These are phyloP conservation scores for Apostichopus parvimensis DNA, from an alignment of 35 echinoderm and acorn worm species.

Conservation along the genomic window DNA sequence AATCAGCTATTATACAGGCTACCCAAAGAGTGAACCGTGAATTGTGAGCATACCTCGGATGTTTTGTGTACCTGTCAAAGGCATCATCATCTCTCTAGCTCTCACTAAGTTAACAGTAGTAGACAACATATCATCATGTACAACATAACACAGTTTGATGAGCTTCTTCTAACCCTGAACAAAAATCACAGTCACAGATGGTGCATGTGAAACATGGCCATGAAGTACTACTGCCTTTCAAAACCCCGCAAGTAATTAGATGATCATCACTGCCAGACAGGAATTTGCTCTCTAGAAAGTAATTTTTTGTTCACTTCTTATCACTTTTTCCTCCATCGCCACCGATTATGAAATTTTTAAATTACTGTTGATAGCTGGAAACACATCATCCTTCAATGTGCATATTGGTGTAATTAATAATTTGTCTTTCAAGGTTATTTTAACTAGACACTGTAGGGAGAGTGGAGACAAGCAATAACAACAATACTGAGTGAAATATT, in stretches of 20 bases:
- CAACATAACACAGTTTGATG: neutral
- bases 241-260: constrained; percentile 7
- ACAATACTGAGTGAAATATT: neutral
- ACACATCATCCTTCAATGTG: constrained; percentile 10
- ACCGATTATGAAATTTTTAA: neutral
- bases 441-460: neutral
- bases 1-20: neutral
- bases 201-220: neutral
- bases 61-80: neutral
- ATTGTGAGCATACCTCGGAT: constrained; percentile 10
- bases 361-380: neutral
- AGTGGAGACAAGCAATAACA: neutral
- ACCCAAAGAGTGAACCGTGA: neutral
- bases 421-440: constrained; percentile 23
- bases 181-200: constrained; percentile 10
- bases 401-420: constrained; percentile 50
- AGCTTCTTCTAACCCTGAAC: neutral
- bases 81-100: neutral
- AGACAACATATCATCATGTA: neutral
- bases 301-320: constrained; percentile 30
- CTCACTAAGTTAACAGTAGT: neutral
- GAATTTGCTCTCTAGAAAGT: neutral
- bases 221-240: neutral
- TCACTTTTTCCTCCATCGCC: neutral
- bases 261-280: neutral